phyloP scores from a whole-genome alignment of 2,797 vertebrate species.

The Valencia hispanica region DNA sequence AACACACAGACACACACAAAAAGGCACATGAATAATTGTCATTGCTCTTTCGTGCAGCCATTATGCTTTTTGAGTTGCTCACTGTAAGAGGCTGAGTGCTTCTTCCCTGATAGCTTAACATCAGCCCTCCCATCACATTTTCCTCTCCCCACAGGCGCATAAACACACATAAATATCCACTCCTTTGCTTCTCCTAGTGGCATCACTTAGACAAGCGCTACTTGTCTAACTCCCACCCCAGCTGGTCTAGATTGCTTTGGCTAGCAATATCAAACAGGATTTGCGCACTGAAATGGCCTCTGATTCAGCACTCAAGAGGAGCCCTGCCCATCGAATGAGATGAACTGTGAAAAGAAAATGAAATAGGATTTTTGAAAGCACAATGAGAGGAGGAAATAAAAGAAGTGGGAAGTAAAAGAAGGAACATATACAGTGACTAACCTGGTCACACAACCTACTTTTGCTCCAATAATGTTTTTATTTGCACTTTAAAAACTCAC shows the following conservation, averaged over 20 bases:
- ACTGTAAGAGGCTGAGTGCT: constrained; percentile 47
- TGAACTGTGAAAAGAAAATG: constrained; percentile 55
- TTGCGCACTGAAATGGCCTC: constrained; percentile 50
- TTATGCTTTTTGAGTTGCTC: constrained; percentile 28
- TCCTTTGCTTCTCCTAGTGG: constrained; percentile 37
- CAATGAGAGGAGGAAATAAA: constrained; percentile 21
- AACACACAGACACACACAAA: constrained; percentile 29
- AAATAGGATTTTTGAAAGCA: constrained; percentile 35
- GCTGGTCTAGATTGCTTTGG: constrained; percentile 36
- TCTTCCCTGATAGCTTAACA: constrained; percentile 53
- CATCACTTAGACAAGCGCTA: constrained; percentile 41
- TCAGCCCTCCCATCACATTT: constrained; percentile 46
- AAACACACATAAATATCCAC: constrained; percentile 50
- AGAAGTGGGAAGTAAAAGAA: constrained; percentile 30
- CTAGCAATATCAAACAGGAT: constrained; percentile 42
- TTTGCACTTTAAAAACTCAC: background rate
- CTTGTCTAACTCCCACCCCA: constrained; percentile 42
- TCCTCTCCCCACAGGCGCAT: constrained; percentile 27
- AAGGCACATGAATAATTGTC: constrained; percentile 51
- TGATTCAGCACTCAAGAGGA: constrained; percentile 45
- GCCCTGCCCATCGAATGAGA: constrained; percentile 30
- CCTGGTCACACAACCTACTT: background rate
- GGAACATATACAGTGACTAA: background rate
- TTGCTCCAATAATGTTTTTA: background rate
- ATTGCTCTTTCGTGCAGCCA: constrained; percentile 43